Evolutionary conservation across 1,140 invertebrate species (phyloP).

Genomic region (Drosophila prosaltans): DNA sequence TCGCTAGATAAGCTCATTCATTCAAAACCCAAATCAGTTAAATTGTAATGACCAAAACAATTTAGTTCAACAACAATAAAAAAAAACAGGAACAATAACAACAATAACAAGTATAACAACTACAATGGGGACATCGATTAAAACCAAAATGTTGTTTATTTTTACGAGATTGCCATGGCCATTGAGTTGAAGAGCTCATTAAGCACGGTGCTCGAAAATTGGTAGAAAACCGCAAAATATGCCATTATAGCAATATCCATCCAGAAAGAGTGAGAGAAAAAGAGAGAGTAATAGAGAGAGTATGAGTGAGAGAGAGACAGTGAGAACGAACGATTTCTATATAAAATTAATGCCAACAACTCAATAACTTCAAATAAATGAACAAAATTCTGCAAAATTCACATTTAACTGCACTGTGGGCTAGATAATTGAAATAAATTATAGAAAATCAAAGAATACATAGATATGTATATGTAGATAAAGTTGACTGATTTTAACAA

Average conservation of each 20-base stretch:
- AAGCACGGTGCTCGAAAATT: constrained; percentile 40
- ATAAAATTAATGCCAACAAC: constrained; percentile 53
- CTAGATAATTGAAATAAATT: background rate
- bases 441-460: background rate
- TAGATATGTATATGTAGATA: too few relatives aligned
- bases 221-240: constrained; percentile 39
- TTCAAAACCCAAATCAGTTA: constrained; percentile 8
- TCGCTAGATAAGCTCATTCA: background rate
- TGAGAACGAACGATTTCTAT: constrained; percentile 14
- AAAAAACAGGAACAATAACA: background rate
- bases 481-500: too few relatives aligned
- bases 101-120: background rate
- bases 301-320: background rate
- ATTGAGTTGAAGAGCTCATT: constrained; percentile 37
- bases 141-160: constrained; percentile 45
- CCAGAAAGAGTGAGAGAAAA: background rate
- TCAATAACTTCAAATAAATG: constrained; percentile 57
- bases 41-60: constrained; percentile 38
- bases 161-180: constrained; percentile 42
- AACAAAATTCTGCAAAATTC: constrained; percentile 21
- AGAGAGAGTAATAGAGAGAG: background rate
- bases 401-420: constrained; percentile 34
- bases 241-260: constrained; percentile 25
- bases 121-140: constrained; percentile 35
- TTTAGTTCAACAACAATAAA: constrained; percentile 22